Percentiles rank a stretch among this genome's conserved stretches.
These are phyloP conservation scores for Ophion ventricosus DNA, from an alignment of 2,888 invertebrate genomes.

Conservation along the genomic window DNA sequence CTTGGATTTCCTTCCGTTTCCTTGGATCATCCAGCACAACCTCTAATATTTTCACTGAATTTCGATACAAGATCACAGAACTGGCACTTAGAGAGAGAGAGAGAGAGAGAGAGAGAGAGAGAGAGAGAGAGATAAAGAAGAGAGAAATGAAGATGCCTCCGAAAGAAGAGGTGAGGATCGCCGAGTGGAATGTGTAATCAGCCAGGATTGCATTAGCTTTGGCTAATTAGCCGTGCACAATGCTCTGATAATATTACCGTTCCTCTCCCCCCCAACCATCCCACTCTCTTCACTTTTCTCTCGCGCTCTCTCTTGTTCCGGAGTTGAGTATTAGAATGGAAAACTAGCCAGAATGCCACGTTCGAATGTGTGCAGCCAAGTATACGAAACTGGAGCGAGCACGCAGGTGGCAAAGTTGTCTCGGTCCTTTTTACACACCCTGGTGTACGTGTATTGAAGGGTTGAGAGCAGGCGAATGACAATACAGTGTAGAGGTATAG, in stretches of 20 bases:
- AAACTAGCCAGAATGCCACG: slow-evolving; percentile 39
- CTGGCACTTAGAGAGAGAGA: too few species aligned
- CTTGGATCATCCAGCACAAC: too few species aligned
- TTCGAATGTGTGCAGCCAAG: slow-evolving; percentile 12
- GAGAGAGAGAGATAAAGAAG: slow-evolving; percentile 1
- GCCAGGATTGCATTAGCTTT: slow-evolving; percentile 81
- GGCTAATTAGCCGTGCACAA: slow-evolving; percentile 82
- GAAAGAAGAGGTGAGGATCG: slow-evolving; percentile 71
- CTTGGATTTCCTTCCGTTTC: too few species aligned
- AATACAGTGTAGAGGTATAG: slow-evolving; percentile 20
- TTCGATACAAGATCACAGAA: too few species aligned
- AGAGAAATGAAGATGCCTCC: slow-evolving; percentile 47
- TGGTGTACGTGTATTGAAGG: neutral
- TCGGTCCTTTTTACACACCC: slow-evolving; percentile 37
- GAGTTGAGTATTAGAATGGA: slow-evolving; percentile 48
- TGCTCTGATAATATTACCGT: slow-evolving; percentile 83
- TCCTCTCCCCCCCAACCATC: slow-evolving; percentile 21
- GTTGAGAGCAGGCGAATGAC: neutral
- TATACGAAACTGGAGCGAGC: slow-evolving; percentile 52
- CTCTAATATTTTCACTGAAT: too few species aligned
- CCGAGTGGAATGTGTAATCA: slow-evolving; percentile 82
- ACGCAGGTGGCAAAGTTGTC: slow-evolving; percentile 64
- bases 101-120: neutral
- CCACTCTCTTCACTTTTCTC: slow-evolving; percentile 59
- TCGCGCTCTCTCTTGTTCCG: slow-evolving; percentile 51